Evolutionary conservation across 2,113 vertebrate genomes (phyloP), one percentile per base, ranked within the genome.

Genomic region (Gadus macrocephalus): DNA sequence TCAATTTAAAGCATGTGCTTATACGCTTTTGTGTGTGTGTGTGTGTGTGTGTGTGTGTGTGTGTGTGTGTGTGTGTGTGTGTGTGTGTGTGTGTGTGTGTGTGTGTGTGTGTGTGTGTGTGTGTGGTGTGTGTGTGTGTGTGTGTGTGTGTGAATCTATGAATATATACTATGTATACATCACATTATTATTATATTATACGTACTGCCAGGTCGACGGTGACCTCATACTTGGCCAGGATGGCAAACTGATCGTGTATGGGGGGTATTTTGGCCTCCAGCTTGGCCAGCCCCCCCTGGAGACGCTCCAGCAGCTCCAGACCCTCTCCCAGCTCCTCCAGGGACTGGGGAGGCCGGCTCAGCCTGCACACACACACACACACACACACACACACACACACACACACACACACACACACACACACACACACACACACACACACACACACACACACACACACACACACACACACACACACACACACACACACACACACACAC

Each of bases 191-290:
- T 35, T 66, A 19, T 60, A 27, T 62, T 55, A 15, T 71, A 53
- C 0, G 3, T 84, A 96, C 95, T 14, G 31, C 68, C 0, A 89
- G 87, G 2, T 91, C 86, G 53, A 95, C 89, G 0, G 84, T 66
- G 77, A 95, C 93, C 62, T 96, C 93, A 0, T 96, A 94, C 84
- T 96, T 97, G 66, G 93, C 90, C 14, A 96, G 88, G 63, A 96
- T 92, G 76, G 91, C 75, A 76, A 96, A 96, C 80, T 95, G 94
- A 53, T 97, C 94, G 0, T 96, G 92, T 69, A 96, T 92, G 58
- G 93, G 86, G 3, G 87, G 85, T 75, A 96, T 94, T 83, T 93
- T 92, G 72, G 80, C 76, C 80, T 95, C 92, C 0, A 85, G 85
- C 69, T 82, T 92, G 17, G 83, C 62, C 72, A 93, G 68, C 63